Conservation (phyloP, 1,140 invertebrate genomes). For the Homalodisca vitripennis region DNA sequence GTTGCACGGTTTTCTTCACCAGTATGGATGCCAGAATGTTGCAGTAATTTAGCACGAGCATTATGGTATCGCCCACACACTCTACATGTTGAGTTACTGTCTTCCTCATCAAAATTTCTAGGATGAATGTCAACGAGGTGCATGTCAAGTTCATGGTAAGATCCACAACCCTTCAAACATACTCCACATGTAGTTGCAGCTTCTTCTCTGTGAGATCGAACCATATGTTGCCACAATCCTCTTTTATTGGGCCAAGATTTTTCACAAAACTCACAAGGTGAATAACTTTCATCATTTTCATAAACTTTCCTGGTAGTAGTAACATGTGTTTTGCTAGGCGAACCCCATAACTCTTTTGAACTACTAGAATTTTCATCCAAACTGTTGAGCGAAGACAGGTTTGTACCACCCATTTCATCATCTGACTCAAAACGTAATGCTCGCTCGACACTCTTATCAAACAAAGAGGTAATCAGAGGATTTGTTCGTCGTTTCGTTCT, state of each 20-base stretch:
- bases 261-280: constrained; percentile 56
- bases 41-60: constrained; percentile 56
- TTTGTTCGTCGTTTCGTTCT: constrained; percentile 17
- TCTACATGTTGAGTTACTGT: constrained; percentile 60
- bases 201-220: constrained; percentile 57
- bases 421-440: constrained; percentile 22
- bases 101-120: constrained; percentile 51
- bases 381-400: neutral
- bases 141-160: constrained; percentile 53
- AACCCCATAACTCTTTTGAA: neutral
- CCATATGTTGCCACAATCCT: constrained; percentile 62
- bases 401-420: constrained; percentile 5
- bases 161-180: constrained; percentile 56
- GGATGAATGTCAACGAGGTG: constrained; percentile 56
- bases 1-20: constrained; percentile 48
- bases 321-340: constrained; percentile 5
- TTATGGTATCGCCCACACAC: constrained; percentile 62
- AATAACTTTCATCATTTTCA: constrained; percentile 31
- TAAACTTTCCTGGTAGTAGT: constrained; percentile 36
- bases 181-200: constrained; percentile 61
- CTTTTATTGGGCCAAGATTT: constrained; percentile 62
- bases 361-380: constrained; percentile 6
- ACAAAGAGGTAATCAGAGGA: neutral
- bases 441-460: constrained; percentile 13
- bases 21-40: constrained; percentile 60